Evolutionary conservation across 1,140 invertebrate genomes (phyloP).

Genomic region (Zaprionus davidi): DNA sequence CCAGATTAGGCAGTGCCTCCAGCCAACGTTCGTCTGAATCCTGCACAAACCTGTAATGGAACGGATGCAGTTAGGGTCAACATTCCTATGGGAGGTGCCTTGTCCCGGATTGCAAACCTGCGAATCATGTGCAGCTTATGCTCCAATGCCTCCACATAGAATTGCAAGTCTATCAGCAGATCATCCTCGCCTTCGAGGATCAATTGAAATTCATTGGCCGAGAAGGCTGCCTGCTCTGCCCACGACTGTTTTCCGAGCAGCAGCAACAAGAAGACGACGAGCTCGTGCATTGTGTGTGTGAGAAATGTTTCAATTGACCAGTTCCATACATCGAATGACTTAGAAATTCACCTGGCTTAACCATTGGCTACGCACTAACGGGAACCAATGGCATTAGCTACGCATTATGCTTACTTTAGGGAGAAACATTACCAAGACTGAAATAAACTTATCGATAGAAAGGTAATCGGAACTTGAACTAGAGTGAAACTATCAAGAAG

Average conservation of each 20-base stretch:
- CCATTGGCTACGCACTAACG: neutral
- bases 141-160: slow-evolving; percentile 20
- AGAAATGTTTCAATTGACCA: neutral
- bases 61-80: neutral
- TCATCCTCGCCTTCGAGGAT: slow-evolving; percentile 50
- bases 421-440: neutral
- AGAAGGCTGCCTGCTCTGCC: slow-evolving; percentile 30
- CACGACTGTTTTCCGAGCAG: neutral
- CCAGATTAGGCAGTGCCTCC: slow-evolving; percentile 4
- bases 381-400: neutral
- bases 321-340: neutral
- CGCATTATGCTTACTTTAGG: neutral
- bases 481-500: neutral
- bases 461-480: neutral
- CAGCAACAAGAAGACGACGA: slow-evolving; percentile 10
- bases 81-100: neutral
- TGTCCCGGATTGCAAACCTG: neutral
- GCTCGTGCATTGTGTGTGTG: neutral
- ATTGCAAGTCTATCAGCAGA: slow-evolving; percentile 25
- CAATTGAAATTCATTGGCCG: slow-evolving; percentile 14
- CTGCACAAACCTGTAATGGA: neutral
- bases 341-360: neutral
- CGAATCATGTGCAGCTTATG: slow-evolving; percentile 7
- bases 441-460: neutral
- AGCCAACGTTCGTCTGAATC: slow-evolving; percentile 8